Evolutionary conservation across 2,113 vertebrate genomes (phyloP), one percentile per base, ranked within the genome.

Genomic region (Sceloporus tristichus): DNA sequence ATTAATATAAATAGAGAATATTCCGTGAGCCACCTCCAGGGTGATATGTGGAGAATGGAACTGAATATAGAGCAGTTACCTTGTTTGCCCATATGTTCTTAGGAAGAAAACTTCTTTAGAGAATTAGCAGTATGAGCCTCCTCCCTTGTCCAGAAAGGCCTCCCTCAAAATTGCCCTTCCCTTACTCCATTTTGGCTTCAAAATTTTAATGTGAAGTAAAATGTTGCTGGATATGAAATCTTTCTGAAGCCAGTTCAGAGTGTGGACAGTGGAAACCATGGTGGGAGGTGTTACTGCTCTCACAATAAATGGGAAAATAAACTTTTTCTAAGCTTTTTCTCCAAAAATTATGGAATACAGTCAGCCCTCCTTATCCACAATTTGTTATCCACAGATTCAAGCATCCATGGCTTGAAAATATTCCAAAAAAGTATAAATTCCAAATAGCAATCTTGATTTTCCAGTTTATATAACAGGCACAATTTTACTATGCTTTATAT

Each of bases 1-100:
- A 87, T 89, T 90, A 92, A 92, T 87, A 65, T 54, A 75, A 81
- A 71, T 79, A 59, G 53, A 91, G 34, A 3, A 78, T 82, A 89
- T 86, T 88, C 83, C 6, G 0, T 59, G 11, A 0, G 54, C 7
- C 89, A 74, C 9, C 48, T 40, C 62, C 19, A 16, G 7, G 53
- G 71, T 66, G 29, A 29, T 9, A 54, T 88, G 53, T 16, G 23
- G 71, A 42, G 21, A 68, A 19, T 48, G 59, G 23, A 9, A 40
- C n/a, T 65, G 59, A 82, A 23, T 25, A 40, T 21, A 65, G 65
- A 59, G 34, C 59, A 79, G 56, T 4, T 59, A n/a, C 6, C 2
- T 38, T 62, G 19, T 18, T 62, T 14, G 4, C 4, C 2, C 10
- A 10, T 9, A 9, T 71, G 1, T 81, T 18, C 34, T 38, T n/a